A percentile compares a stretch with the other conserved stretches of the same genome.
These are phyloP conservation scores for Chloebia gouldiae DNA, from an alignment of 2,113 vertebrate species.

Conservation along the genomic window DNA sequence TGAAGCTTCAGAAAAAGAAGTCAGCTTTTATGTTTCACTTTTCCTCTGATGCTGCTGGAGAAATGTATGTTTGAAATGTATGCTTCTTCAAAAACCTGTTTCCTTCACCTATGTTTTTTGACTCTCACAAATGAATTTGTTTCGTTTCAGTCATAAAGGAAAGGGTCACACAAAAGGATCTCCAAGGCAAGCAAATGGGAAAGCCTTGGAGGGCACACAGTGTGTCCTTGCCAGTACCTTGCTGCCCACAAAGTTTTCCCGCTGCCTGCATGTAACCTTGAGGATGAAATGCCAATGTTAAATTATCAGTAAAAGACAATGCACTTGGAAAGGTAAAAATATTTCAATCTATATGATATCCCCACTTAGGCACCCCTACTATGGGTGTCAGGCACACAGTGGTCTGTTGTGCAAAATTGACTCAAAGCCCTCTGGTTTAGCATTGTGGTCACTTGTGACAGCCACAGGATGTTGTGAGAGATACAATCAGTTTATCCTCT, in stretches of 20 bases:
- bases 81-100: neutral
- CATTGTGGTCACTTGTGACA: neutral
- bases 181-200: neutral
- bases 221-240: neutral
- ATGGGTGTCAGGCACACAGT: accelerated
- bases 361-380: neutral
- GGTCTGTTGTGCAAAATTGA: neutral
- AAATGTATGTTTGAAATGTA: neutral
- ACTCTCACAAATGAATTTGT: neutral
- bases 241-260: neutral
- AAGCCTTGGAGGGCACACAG: accelerated
- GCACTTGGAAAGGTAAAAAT: neutral
- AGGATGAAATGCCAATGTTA: neutral
- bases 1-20: neutral
- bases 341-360: neutral
- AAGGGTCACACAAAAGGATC: neutral
- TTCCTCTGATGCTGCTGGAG: neutral
- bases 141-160: neutral
- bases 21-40: neutral
- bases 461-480: neutral
- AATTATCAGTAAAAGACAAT: neutral
- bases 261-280: neutral
- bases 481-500: neutral
- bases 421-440: neutral
- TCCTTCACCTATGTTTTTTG: neutral